A percentile compares a stretch with the other conserved stretches of the same genome.
These are phyloP conservation scores for Octodon degus DNA, from an alignment of 2,113 vertebrate genomes.

Conservation along the genomic window DNA sequence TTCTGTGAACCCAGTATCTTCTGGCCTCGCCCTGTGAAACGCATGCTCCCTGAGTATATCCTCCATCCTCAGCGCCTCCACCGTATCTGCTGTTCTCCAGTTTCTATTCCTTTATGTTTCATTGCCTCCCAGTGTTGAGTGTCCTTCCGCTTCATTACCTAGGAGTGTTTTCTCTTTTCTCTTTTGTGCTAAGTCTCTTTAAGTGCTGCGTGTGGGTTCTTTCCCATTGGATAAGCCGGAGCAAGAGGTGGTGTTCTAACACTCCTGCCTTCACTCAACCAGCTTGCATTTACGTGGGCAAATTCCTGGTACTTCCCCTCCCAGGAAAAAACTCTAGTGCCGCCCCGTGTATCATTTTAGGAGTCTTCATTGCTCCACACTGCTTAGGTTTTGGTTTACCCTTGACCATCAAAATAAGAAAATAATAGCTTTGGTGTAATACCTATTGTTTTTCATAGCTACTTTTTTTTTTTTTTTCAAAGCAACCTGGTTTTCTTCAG, in stretches of 20 bases:
- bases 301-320: not conserved
- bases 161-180: not conserved
- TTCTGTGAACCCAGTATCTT: not conserved
- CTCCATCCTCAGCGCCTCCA: not conserved
- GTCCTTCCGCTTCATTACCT: not conserved
- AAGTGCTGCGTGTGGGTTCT: not conserved
- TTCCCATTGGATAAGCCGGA: too few relatives aligned
- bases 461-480: not conserved
- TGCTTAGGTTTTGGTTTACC: not conserved
- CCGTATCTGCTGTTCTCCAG: not conserved
- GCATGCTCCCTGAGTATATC: not conserved
- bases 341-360: not conserved
- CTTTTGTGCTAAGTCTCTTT: not conserved
- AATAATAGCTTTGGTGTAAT: not conserved
- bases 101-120: not conserved
- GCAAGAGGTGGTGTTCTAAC: not conserved
- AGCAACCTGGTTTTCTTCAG: not conserved
- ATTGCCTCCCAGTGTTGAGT: not conserved
- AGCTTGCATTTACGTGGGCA: not conserved
- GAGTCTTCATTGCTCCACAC: not conserved
- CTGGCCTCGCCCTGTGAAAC: not conserved
- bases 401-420: not conserved
- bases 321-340: not conserved
- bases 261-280: not conserved
- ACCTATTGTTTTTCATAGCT: not conserved